phyloP scores from a whole-genome alignment of 2,797 vertebrate species.

The Propithecus deckenii region DNA sequence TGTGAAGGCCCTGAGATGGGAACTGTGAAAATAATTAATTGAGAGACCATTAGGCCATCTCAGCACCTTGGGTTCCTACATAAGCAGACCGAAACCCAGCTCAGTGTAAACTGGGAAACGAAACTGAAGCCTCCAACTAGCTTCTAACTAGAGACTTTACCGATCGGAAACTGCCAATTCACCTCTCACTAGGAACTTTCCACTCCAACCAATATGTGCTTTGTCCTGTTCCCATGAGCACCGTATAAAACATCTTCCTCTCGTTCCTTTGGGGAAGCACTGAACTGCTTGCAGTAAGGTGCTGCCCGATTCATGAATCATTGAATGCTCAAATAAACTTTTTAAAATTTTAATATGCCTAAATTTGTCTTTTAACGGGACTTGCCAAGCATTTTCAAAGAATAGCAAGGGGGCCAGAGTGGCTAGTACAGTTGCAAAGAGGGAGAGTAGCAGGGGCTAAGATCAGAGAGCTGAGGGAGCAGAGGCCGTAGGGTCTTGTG shows the following conservation, averaged over 20 bases:
- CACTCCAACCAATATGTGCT: not conserved
- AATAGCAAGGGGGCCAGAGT: not conserved
- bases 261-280: not conserved
- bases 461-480: not conserved
- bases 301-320: not conserved
- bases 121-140: not conserved
- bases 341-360: not conserved
- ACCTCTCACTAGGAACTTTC: not conserved
- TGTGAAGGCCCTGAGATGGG: not conserved
- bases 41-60: not conserved
- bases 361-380: not conserved
- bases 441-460: not conserved
- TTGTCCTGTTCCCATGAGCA: not conserved
- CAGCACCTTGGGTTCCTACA: not conserved
- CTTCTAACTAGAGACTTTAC: not conserved
- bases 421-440: not conserved
- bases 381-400: not conserved
- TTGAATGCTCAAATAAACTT: not conserved
- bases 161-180: not conserved
- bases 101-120: not conserved
- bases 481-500: accelerated
- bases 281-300: not conserved
- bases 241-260: not conserved
- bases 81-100: not conserved
- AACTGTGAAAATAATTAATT: not conserved